These are phyloP conservation scores for Sorex maritimensis DNA, from an alignment of 2,797 vertebrate species.

Conservation along the genomic window DNA sequence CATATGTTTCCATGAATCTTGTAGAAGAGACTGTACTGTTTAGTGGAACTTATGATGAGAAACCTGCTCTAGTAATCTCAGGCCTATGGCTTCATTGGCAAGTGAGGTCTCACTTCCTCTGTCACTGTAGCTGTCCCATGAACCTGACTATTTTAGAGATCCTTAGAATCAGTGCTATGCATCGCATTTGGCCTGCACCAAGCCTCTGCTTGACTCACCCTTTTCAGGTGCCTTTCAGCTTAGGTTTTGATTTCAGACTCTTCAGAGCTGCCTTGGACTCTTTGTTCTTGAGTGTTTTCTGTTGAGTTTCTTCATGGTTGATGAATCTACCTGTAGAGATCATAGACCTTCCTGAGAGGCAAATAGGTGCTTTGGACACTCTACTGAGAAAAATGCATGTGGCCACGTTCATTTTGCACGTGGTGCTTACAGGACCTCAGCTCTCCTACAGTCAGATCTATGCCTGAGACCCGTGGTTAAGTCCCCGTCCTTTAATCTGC, in stretches of 20 bases:
- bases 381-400: conserved; percentile 19
- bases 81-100: background rate
- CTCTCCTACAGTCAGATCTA: background rate
- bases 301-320: conserved; percentile 31
- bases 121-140: background rate
- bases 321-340: background rate
- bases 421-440: background rate
- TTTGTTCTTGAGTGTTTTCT: background rate
- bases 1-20: background rate
- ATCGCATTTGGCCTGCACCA: background rate
- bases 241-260: conserved; percentile 41
- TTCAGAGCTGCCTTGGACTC: background rate
- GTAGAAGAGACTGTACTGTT: background rate
- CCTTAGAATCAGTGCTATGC: background rate
- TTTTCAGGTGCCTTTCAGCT: conserved; percentile 12
- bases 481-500: conserved; percentile 33
- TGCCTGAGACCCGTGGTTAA: conserved; percentile 1
- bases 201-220: background rate
- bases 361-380: background rate
- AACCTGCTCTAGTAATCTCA: background rate
- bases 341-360: background rate
- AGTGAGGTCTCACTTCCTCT: background rate
- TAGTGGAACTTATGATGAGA: background rate
- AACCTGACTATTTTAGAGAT: background rate
- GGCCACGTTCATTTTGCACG: background rate